Percentiles rank a stretch among this genome's conserved stretches.
These are phyloP conservation scores for Ceyx erithaca DNA, from an alignment of 2,797 vertebrate species.

Conservation along the genomic window DNA sequence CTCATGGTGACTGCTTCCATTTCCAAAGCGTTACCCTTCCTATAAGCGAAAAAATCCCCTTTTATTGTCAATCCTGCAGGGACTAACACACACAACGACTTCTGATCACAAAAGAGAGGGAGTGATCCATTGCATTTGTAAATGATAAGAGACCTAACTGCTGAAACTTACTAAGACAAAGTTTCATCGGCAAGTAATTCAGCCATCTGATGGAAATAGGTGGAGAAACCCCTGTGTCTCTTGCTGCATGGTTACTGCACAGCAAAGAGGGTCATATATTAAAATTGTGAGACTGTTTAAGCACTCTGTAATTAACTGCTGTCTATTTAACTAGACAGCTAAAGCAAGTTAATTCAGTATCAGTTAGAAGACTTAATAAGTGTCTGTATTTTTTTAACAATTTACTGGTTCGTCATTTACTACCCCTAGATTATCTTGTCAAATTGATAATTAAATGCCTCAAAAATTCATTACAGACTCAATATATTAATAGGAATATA, in stretches of 20 bases:
- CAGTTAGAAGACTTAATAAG: constrained; percentile 78
- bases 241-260: constrained; percentile 40
- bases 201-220: background rate
- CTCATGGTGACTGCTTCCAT: accelerated
- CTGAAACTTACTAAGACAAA: background rate
- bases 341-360: constrained; percentile 75
- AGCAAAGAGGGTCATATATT: constrained; percentile 61
- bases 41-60: background rate
- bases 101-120: background rate
- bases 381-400: constrained; percentile 71
- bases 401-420: constrained; percentile 79
- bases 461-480: constrained; percentile 79
- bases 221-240: background rate
- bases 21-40: background rate
- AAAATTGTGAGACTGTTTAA: constrained; percentile 71
- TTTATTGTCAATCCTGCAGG: background rate
- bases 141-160: background rate
- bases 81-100: background rate
- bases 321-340: constrained; percentile 77
- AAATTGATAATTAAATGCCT: constrained; percentile 82
- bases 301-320: constrained; percentile 76
- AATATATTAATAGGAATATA: constrained; percentile 79
- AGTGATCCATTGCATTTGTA: background rate
- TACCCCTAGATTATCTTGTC: constrained; percentile 80
- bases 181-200: background rate